These are phyloP conservation scores for Philopotamus ludificatus DNA, from an alignment of 1,140 invertebrate genomes.

Conservation along the genomic window DNA sequence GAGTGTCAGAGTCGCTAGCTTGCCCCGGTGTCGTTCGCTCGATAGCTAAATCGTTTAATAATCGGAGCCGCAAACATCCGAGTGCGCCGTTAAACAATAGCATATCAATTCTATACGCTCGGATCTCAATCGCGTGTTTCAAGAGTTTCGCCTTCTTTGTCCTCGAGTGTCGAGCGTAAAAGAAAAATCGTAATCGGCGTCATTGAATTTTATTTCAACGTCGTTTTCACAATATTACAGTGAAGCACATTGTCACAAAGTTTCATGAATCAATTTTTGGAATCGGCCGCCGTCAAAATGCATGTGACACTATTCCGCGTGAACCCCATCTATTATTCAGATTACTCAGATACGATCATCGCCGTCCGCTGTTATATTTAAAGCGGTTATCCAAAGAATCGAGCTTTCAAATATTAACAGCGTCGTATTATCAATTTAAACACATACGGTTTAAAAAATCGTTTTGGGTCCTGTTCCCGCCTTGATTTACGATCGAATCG, in stretches of 20 bases:
- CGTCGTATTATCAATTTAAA: slow-evolving; percentile 33
- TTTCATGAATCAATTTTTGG: slow-evolving; percentile 52
- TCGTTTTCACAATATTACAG: slow-evolving; percentile 34
- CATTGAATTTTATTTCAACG: slow-evolving; percentile 8
- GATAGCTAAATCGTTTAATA: too few relatives aligned
- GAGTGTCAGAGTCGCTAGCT: slow-evolving; percentile 7
- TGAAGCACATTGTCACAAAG: slow-evolving; percentile 44
- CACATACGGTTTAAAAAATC: slow-evolving; percentile 34
- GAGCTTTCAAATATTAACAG: slow-evolving; percentile 36
- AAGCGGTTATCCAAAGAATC: slow-evolving; percentile 26
- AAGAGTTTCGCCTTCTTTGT: too few relatives aligned
- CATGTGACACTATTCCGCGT: slow-evolving; percentile 57
- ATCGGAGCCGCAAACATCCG: too few relatives aligned
- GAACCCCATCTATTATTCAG: slow-evolving; percentile 64
- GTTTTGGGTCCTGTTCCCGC: slow-evolving; percentile 6
- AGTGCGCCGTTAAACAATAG: too few relatives aligned
- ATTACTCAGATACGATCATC: slow-evolving; percentile 61
- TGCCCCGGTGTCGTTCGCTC: slow-evolving; percentile 29
- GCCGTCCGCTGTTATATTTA: slow-evolving; percentile 37
- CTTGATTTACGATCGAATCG: too few relatives aligned
- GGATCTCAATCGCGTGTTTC: too few relatives aligned
- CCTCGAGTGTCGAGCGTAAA: too few relatives aligned
- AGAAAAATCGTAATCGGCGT: too few relatives aligned
- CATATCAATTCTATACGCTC: too few relatives aligned
- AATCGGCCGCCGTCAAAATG: slow-evolving; percentile 55